These are phyloP conservation scores for Gallinago stenura DNA, from an alignment of 2,797 vertebrate genomes.

Conservation along the genomic window DNA sequence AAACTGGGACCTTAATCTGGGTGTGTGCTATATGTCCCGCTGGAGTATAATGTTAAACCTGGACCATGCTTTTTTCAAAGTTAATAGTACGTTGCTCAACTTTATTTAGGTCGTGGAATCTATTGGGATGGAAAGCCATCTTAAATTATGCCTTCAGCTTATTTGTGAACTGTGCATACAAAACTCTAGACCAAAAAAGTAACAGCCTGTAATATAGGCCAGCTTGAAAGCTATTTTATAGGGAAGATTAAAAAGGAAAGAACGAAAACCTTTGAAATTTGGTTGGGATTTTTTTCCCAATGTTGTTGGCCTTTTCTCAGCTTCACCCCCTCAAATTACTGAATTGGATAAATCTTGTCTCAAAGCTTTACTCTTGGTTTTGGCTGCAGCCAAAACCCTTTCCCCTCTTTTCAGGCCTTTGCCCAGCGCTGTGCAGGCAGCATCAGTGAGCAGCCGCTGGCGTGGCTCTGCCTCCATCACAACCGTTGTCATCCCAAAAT, in stretches of 20 bases:
- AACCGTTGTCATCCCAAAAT: accelerated
- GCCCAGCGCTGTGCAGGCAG: not conserved
- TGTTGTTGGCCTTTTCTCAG: not conserved
- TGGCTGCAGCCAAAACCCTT: not conserved
- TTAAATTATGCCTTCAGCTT: not conserved
- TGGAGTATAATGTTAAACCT: not conserved
- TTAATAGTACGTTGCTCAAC: not conserved
- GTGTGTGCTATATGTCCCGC: not conserved
- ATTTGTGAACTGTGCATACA: not conserved
- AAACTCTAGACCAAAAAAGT: not conserved
- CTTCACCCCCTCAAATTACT: not conserved
- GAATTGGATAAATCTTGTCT: not conserved
- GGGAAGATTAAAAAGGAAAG: not conserved
- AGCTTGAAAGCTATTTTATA: not conserved
- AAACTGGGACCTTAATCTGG: not conserved
- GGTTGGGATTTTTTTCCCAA: not conserved
- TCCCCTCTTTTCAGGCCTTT: not conserved
- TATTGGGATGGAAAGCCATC: not conserved
- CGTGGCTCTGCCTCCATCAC: accelerated
- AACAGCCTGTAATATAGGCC: not conserved
- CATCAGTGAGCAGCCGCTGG: not conserved
- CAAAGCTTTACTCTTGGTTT: not conserved
- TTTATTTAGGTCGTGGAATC: not conserved
- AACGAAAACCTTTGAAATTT: not conserved
- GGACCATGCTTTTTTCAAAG: not conserved